Conservation (phyloP, 2,797 vertebrate genomes). For the Enteromius thamalakanensis region DNA sequence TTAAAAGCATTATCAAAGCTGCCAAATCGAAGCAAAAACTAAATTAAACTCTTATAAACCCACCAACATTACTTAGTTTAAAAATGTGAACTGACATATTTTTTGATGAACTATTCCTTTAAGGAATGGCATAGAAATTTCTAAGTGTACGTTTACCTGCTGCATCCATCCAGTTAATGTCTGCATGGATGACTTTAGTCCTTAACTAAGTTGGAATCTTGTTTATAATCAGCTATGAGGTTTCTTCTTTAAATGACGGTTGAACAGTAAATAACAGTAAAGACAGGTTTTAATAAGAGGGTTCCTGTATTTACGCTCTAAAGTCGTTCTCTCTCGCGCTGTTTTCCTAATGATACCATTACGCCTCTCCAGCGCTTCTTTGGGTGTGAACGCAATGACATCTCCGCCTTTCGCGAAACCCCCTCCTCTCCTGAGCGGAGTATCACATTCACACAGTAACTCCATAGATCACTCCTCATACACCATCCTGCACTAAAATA, state of each 20-base stretch:
- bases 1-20: neutral
- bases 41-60: neutral
- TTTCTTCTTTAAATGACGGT: neutral
- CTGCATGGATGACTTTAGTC: neutral
- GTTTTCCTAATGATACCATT: conserved; percentile 27
- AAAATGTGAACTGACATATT: neutral
- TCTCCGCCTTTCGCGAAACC: conserved; percentile 60
- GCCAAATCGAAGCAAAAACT: neutral
- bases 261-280: neutral
- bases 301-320: neutral
- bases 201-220: neutral
- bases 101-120: neutral
- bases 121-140: neutral
- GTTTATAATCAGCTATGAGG: neutral
- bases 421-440: conserved; percentile 53
- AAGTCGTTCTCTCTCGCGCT: neutral
- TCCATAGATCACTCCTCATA: conserved; percentile 64
- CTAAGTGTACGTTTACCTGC: neutral
- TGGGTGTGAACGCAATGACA: conserved; percentile 53
- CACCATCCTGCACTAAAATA: conserved; percentile 54
- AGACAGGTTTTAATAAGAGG: neutral
- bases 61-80: neutral
- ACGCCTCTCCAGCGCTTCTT: conserved; percentile 40
- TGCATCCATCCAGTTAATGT: neutral
- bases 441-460: conserved; percentile 64